Evolutionary conservation across 2,888 invertebrate genomes (phyloP), one percentile per base, ranked within the genome.

Genomic region (Polymixis lichenea): DNA sequence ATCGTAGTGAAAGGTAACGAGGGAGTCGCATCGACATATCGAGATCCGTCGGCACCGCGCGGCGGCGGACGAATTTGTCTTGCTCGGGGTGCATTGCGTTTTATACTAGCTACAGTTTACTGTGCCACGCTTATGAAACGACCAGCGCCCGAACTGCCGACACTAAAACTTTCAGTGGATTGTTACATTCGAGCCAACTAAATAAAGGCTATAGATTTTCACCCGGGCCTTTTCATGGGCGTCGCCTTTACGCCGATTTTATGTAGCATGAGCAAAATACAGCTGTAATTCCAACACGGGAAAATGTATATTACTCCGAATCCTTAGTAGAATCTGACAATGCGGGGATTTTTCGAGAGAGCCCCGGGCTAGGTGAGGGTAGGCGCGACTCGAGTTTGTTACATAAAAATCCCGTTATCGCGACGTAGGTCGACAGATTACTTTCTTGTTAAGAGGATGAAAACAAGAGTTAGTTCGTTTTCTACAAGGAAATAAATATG

Each of bases 351-450:
- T 95, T 93, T 93, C 90, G 92, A 93, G 90, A 93, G 92, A 92
- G 95, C 96, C 96, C 80, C 92, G 75, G 95, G 96, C 96, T 95
- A 96, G 95, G 95, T 94, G 93, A 96, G 95, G 95, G 96, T 93
- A 95, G 96, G 96, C 95, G 95, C 94, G 94, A 95, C 92, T 94
- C 92, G 93, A 93, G 95, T 94, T 95, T 95, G 95, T 95, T 94
- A 96, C 95, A 96, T 95, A 96, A 96, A 96, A 96, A 96, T 96
- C 94, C 94, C 92, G 96, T 95, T 96, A 96, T 95, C 95, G 95
- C 95, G 92, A 93, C 94, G 93, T 92, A 94, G 94, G 95, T 94
- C 95, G 95, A 95, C 95, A 96, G 95, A 96, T 96, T 96, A 96
- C 95, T 96, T 95, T 95, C 96, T 95, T 95, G 96, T 96, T 96